Conservation (phyloP, 2,888 invertebrate genomes). For the Hydriomena furcata region DNA sequence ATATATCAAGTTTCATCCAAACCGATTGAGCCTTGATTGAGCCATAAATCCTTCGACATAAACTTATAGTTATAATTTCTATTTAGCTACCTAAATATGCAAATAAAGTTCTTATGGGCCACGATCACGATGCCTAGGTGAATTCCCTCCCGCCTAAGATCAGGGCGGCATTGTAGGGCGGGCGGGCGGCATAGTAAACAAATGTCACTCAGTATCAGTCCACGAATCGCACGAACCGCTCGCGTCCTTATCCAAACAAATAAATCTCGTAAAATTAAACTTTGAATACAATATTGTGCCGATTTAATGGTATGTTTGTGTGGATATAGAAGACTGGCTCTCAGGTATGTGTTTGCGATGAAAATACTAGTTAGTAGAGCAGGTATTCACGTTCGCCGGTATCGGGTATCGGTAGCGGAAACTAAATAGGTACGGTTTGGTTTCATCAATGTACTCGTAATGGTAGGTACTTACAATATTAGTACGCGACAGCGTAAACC, state of each 20-base stretch:
- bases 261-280: slow-evolving; percentile 14
- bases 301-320: slow-evolving; percentile 8
- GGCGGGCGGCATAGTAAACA: slow-evolving; percentile 39
- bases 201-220: slow-evolving; percentile 39
- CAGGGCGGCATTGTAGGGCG: slow-evolving; percentile 31
- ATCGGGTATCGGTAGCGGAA: slow-evolving; percentile 1
- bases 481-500: too few species aligned
- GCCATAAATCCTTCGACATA: too few species aligned
- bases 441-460: background rate
- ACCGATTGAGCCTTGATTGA: too few species aligned
- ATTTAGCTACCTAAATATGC: too few species aligned
- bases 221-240: slow-evolving; percentile 36
- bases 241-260: slow-evolving; percentile 33
- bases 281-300: slow-evolving; percentile 9
- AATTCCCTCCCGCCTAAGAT: background rate
- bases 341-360: slow-evolving; percentile 7
- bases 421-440: background rate
- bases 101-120: too few species aligned
- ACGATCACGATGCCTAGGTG: too few species aligned
- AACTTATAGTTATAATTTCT: too few species aligned
- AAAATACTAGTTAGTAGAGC: background rate
- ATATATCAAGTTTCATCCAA: too few species aligned
- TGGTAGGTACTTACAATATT: too few species aligned
- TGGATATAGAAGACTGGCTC: slow-evolving; percentile 9
- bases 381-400: background rate